Evolutionary conservation across 2,113 vertebrate genomes (phyloP).

Genomic region (Austrofundulus limnaeus): DNA sequence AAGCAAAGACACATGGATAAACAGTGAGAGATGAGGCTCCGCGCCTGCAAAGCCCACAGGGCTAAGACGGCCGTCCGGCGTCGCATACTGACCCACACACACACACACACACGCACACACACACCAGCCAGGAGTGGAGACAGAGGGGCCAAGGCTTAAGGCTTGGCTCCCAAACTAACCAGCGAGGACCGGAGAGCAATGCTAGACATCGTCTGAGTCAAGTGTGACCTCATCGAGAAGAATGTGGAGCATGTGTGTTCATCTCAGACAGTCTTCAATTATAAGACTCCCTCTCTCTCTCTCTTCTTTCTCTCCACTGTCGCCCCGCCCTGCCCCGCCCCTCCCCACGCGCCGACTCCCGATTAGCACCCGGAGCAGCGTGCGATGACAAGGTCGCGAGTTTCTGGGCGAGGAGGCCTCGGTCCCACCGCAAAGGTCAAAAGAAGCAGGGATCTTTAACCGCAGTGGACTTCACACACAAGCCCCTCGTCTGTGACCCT

Average conservation of each 20-base stretch:
- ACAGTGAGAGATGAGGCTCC: constrained; percentile 65
- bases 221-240: constrained; percentile 55
- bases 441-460: constrained; percentile 58
- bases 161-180: constrained; percentile 51
- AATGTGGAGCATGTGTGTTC: constrained; percentile 51
- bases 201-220: constrained; percentile 56
- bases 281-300: too few relatives aligned
- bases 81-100: too few relatives aligned
- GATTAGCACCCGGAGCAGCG: constrained; percentile 52
- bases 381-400: constrained; percentile 61
- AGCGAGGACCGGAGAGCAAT: constrained; percentile 31
- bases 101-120: too few relatives aligned
- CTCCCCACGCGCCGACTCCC: constrained; percentile 59
- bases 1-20: constrained; percentile 79
- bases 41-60: constrained; percentile 56
- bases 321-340: constrained; percentile 32
- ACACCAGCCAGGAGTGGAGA: constrained; percentile 66
- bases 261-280: too few relatives aligned
- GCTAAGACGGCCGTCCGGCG: constrained; percentile 64
- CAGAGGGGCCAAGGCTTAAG: constrained; percentile 64
- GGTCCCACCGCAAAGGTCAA: constrained; percentile 5
- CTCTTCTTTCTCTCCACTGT: constrained; percentile 14
- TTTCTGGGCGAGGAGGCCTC: constrained; percentile 29
- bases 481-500: constrained; percentile 47
- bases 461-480: constrained; percentile 56